Percentiles rank a stretch among this genome's conserved stretches.
Conservation (phyloP, 64 coral and sea anemone species). For the Porites lutea region DNA sequence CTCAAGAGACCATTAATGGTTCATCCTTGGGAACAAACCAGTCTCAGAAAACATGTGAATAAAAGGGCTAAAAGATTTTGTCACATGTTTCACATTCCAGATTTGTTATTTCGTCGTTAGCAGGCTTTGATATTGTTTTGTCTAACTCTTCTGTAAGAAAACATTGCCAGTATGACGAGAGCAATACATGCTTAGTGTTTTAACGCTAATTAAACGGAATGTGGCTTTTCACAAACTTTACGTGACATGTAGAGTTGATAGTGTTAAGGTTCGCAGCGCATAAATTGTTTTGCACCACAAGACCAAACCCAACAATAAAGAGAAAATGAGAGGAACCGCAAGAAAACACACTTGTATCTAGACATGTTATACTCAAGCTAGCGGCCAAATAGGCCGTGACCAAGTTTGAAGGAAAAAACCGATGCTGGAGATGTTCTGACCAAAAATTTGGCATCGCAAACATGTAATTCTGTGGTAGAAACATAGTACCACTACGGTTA, state of each 20-base stretch:
- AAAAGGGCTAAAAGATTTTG: not conserved
- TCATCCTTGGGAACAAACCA: no score
- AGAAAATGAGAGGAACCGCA: not conserved
- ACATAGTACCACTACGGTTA: not conserved
- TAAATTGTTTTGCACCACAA: conserved; percentile 9
- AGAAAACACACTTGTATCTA: not conserved
- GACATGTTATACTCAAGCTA: no score
- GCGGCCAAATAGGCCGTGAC: no score
- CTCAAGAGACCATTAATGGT: no score
- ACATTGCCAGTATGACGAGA: not conserved
- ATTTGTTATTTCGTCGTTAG: not conserved
- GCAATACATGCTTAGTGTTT: not conserved
- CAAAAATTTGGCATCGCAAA: not conserved
- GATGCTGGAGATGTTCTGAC: no score
- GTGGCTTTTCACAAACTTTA: not conserved
- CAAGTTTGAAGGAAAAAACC: no score
- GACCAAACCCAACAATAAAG: not conserved
- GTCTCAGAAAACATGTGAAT: not conserved
- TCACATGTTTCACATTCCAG: not conserved
- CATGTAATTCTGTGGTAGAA: no score
- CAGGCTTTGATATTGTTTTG: conserved; percentile 22
- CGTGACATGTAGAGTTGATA: conserved; percentile 10
- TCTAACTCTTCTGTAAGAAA: not conserved
- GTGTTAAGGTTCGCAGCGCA: conserved; percentile 8
- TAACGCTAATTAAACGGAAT: not conserved